These are phyloP conservation scores for Drosophila mojavensis DNA, from an alignment of 1,140 invertebrate genomes.

Conservation along the genomic window DNA sequence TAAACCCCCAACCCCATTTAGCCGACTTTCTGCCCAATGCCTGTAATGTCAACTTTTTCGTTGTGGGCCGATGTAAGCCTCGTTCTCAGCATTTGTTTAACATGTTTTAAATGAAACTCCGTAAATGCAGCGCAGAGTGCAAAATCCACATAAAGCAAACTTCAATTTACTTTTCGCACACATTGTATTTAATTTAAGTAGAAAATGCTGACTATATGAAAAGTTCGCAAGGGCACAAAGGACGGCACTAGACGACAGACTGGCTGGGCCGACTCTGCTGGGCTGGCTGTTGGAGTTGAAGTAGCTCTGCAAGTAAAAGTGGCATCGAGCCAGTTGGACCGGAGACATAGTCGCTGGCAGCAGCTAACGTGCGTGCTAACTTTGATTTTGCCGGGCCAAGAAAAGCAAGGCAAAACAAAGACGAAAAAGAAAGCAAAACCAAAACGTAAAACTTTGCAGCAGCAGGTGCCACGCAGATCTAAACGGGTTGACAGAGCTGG, in stretches of 20 bases:
- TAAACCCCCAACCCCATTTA: no score
- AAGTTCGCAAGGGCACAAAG: conserved; percentile 43
- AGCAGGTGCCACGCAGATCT: conserved; percentile 72
- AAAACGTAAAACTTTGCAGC: conserved; percentile 66
- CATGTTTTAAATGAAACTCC: conserved; percentile 59
- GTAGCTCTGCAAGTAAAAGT: conserved; percentile 14
- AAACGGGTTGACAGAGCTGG: conserved; percentile 31
- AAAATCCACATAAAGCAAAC: conserved; percentile 75
- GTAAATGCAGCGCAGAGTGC: conserved; percentile 33
- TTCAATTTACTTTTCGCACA: conserved; percentile 79
- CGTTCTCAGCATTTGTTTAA: conserved; percentile 56
- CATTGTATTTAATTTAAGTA: conserved; percentile 82
- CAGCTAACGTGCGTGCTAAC: conserved; percentile 59
- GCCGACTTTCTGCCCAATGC: conserved; percentile 7
- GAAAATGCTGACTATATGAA: conserved; percentile 63
- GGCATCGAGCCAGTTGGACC: neutral
- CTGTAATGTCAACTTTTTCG: conserved; percentile 50
- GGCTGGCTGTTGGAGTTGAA: conserved; percentile 22
- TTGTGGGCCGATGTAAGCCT: conserved; percentile 18
- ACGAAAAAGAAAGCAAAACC: conserved; percentile 34
- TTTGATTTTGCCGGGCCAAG: conserved; percentile 70
- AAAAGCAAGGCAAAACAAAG: conserved; percentile 38
- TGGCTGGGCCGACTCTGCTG: neutral
- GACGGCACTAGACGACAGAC: conserved; percentile 15
- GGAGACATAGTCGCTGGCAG: conserved; percentile 28